A percentile compares a stretch with the other conserved stretches of the same genome.
Conservation (phyloP, 1,140 invertebrate species). For the Riptortus pedestris region DNA sequence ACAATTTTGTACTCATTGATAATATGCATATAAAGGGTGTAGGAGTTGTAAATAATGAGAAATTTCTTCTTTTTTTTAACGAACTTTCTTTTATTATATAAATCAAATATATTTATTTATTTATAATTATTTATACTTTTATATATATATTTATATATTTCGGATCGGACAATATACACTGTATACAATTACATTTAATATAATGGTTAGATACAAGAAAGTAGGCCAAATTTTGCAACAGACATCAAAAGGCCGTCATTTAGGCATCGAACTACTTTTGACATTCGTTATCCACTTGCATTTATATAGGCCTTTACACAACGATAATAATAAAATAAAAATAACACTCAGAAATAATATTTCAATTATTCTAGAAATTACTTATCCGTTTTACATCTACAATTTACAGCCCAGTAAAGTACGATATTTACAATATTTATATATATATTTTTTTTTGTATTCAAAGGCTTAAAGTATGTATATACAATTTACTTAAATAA, state of each 20-base stretch:
- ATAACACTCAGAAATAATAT: not conserved
- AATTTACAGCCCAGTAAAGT: not conserved
- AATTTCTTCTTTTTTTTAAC: not conserved
- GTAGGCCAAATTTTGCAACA: conserved; percentile 12
- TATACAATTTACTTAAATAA: not conserved
- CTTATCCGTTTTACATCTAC: not conserved
- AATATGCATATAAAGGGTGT: too few species aligned
- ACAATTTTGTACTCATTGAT: too few species aligned
- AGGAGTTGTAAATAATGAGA: too few species aligned
- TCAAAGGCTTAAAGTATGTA: not conserved
- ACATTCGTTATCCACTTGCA: not conserved
- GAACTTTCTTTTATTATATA: conserved; percentile 15
- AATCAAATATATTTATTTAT: conserved; percentile 21
- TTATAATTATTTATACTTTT: conserved; percentile 15
- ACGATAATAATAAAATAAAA: not conserved
- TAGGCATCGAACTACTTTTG: conserved; percentile 1
- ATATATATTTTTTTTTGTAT: not conserved
- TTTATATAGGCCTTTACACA: not conserved
- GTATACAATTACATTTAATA: conserved; percentile 14
- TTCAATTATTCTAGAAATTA: not conserved
- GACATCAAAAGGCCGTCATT: conserved; percentile 2
- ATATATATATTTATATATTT: not conserved
- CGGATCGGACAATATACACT: conserved; percentile 17
- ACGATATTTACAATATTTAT: conserved; percentile 27
- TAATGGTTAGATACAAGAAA: not conserved